Conservation (phyloP, 2,797 vertebrate genomes). For the Scyliorhinus canicula region DNA sequence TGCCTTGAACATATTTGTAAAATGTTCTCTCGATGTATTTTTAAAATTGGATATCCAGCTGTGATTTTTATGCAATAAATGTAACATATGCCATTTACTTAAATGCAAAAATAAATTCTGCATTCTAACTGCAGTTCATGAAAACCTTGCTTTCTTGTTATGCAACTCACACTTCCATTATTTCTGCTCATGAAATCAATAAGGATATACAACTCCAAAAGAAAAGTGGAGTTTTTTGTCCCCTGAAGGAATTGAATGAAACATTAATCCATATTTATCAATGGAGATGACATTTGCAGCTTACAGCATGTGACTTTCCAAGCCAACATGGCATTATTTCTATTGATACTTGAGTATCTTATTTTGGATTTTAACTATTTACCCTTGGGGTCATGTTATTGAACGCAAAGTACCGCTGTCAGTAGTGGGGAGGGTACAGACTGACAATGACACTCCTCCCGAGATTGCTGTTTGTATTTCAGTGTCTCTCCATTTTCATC, state of each 20-base stretch:
- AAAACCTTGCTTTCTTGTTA: not conserved
- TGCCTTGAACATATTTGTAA: not conserved
- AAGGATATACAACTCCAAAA: not conserved
- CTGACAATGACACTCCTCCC: too few relatives aligned
- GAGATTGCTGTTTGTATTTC: too few relatives aligned
- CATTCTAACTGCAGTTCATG: not conserved
- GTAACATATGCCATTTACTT: not conserved
- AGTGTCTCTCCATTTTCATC: too few relatives aligned
- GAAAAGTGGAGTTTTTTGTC: not conserved
- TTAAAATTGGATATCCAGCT: not conserved
- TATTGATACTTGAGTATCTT: not conserved
- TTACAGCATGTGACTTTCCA: not conserved
- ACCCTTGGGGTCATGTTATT: not conserved
- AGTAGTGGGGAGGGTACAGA: too few relatives aligned
- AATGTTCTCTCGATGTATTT: not conserved
- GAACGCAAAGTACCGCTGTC: not conserved
- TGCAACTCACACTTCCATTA: not conserved
- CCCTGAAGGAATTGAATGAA: not conserved
- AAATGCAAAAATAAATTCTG: not conserved
- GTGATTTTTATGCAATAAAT: not conserved
- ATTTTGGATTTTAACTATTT: not conserved
- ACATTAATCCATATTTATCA: not conserved
- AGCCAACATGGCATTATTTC: not conserved
- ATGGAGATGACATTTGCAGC: not conserved
- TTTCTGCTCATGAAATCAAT: not conserved